Evolutionary conservation across 2,888 invertebrate genomes (phyloP), one percentile per base, ranked within the genome.

Genomic region (Neuroscelio doddi): DNA sequence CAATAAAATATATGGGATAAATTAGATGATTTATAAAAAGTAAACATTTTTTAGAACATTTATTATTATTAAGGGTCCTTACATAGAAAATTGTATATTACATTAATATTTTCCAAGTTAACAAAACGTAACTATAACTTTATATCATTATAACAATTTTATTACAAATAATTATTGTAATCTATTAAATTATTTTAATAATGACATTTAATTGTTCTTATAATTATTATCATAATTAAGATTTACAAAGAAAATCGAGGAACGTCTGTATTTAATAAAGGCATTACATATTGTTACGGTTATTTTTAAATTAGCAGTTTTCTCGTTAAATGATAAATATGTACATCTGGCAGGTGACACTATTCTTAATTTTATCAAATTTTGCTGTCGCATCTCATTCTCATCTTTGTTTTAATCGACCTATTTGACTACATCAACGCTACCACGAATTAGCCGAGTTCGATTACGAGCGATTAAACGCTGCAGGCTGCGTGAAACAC

Each of bases 391-490:
- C 49, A 44, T 24, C 56, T 55, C 44, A 45, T 47, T 59, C 52
- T 34, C 27, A 26, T 58, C 24, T 32, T 44, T 41, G 38, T 61
- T 57, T 70, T 72, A 73, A 75, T 76, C 71, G 70, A 64, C 64
- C 74, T 72, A 73, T 74, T 76, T 75, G 71, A 64, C 71, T 65
- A 72, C 68, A 71, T 69, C 67, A 66, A 69, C 58, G 73, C 61
- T 64, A 68, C 68, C 39, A 51, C 64, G 69, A 68, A 68, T 71
- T 70, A 68, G 69, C 63, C 50, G 27, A 49, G 42, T 46, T 62
- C 49, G 64, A 71, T 66, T 67, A 55, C 49, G 46, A 64, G 49
- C 66, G 70, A 73, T 66, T 63, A 71, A n/a, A 58, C 17, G 50
- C 49, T 39, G 45, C 70, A 52, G 59, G 46, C 49, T 59, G 46